These are phyloP conservation scores for Bujurquina vittata DNA, from an alignment of 2,113 vertebrate genomes.

Conservation along the genomic window DNA sequence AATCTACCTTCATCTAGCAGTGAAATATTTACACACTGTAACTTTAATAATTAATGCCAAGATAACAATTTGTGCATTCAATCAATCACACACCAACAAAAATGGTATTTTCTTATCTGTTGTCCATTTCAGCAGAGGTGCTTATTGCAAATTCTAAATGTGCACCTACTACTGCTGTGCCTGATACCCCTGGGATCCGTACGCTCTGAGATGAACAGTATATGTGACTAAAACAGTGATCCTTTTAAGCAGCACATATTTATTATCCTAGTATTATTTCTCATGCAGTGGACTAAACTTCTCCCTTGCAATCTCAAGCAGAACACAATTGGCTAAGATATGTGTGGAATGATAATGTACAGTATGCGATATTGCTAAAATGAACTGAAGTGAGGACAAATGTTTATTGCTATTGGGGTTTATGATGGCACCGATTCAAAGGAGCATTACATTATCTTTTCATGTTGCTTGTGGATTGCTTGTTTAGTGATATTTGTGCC, in stretches of 20 bases:
- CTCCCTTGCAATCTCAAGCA: slow-evolving; percentile 1
- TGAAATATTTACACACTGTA: too few relatives aligned
- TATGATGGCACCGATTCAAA: slow-evolving; percentile 23
- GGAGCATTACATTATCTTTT: slow-evolving; percentile 56
- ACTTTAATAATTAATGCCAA: too few relatives aligned
- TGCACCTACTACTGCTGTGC: neutral
- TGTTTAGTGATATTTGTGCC: slow-evolving; percentile 40
- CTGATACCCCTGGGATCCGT: neutral
- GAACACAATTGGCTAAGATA: slow-evolving; percentile 6
- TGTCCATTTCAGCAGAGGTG: too few relatives aligned
- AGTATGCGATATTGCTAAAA: slow-evolving; percentile 33
- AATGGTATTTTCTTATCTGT: too few relatives aligned
- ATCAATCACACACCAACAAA: too few relatives aligned
- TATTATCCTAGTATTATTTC: slow-evolving; percentile 15
- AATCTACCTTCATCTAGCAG: too few relatives aligned
- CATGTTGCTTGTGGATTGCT: slow-evolving; percentile 42
- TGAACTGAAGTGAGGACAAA: slow-evolving; percentile 23
- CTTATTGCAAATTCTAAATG: slow-evolving; percentile 5
- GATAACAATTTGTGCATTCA: too few relatives aligned
- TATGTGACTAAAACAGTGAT: slow-evolving; percentile 13
- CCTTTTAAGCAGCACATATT: slow-evolving; percentile 35
- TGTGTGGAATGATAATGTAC: slow-evolving; percentile 27
- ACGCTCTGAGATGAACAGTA: neutral
- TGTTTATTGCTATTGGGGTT: slow-evolving; percentile 59
- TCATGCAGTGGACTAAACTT: neutral